phyloP scores from a whole-genome alignment of 35 echinoderm and acorn worm species.

The Anneissia japonica region DNA sequence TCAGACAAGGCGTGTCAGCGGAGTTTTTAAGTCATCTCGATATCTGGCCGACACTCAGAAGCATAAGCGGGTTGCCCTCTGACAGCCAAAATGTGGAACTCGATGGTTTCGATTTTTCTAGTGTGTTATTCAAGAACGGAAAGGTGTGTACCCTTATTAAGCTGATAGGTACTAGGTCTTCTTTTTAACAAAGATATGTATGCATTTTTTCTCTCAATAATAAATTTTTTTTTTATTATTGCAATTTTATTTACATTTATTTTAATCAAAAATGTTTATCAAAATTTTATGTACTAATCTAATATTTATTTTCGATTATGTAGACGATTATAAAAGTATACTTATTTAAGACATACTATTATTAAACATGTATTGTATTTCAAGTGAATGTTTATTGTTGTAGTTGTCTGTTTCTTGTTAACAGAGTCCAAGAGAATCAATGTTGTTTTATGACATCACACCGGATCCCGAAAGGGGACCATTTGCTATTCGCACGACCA shows the following conservation, averaged over 20 bases:
- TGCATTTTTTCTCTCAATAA: too few relatives aligned
- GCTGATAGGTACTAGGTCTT: too few relatives aligned
- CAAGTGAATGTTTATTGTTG: neutral
- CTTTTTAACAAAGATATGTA: too few relatives aligned
- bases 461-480: conserved; percentile 8
- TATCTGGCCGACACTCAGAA: conserved; percentile 53
- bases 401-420: neutral
- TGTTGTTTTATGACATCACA: conserved; percentile 50
- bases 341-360: too few relatives aligned
- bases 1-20: conserved; percentile 46
- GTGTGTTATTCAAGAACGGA: conserved; percentile 41
- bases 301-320: too few relatives aligned
- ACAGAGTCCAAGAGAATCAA: conserved; percentile 16
- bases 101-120: conserved; percentile 58
- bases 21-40: conserved; percentile 61
- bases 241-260: too few relatives aligned
- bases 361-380: neutral
- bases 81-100: conserved; percentile 32
- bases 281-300: too few relatives aligned
- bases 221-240: too few relatives aligned
- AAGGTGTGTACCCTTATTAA: too few relatives aligned
- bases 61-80: conserved; percentile 20
- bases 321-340: too few relatives aligned
- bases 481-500: conserved; percentile 55
- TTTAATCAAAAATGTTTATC: too few relatives aligned